A percentile compares a stretch with the other conserved stretches of the same genome.
phyloP scores from a whole-genome alignment of 2,888 invertebrate species.

The Acleris sparsana region DNA sequence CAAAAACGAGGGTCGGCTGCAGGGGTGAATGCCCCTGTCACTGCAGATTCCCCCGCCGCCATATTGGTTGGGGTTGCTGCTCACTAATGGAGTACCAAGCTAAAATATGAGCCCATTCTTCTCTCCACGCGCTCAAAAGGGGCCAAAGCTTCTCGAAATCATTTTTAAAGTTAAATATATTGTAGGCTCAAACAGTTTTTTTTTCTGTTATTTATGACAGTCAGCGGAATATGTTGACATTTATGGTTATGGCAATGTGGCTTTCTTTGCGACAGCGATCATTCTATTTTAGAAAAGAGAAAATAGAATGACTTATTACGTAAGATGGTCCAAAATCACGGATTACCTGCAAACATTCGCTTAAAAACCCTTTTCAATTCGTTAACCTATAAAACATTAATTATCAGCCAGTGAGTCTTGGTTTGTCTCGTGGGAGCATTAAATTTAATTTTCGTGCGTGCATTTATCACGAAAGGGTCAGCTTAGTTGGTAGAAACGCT shows the following conservation, averaged over 20 bases:
- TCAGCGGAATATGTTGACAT: constrained; percentile 33
- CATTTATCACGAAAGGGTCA: too few species aligned
- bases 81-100: constrained; percentile 78
- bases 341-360: too few species aligned
- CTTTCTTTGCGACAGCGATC: too few species aligned
- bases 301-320: too few species aligned
- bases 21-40: constrained; percentile 80
- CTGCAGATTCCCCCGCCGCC: constrained; percentile 77
- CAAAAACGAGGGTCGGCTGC: constrained; percentile 81
- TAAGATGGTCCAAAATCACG: too few species aligned
- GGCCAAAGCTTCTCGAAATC: constrained; percentile 57
- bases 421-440: too few species aligned
- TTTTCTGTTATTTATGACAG: constrained; percentile 41
- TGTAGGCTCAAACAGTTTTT: constrained; percentile 44
- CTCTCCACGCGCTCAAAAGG: constrained; percentile 69
- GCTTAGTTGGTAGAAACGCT: too few species aligned
- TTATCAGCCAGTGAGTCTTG: too few species aligned
- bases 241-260: not conserved
- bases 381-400: too few species aligned
- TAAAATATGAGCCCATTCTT: constrained; percentile 77
- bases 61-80: constrained; percentile 75
- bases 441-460: too few species aligned
- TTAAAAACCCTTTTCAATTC: too few species aligned
- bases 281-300: too few species aligned
- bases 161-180: constrained; percentile 55